Percentiles rank a stretch among this genome's conserved stretches.
Evolutionary conservation across 2,888 invertebrate species (phyloP).

Genomic region (Stenolophus ochropezus): DNA sequence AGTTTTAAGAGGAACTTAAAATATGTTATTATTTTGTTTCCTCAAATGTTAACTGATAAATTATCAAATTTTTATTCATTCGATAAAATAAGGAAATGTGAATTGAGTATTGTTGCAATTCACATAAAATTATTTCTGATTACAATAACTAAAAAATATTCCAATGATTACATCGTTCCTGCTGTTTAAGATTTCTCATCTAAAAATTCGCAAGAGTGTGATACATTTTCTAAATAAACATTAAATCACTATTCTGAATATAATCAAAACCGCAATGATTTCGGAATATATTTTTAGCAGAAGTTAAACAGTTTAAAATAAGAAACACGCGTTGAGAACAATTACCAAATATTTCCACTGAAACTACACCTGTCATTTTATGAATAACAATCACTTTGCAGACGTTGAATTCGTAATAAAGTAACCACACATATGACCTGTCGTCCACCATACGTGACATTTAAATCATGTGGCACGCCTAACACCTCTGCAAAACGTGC

Average conservation of each 20-base stretch:
- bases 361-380: background rate
- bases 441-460: conserved; percentile 4
- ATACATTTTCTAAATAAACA: background rate
- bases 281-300: conserved; percentile 9
- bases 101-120: too few species aligned
- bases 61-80: too few species aligned
- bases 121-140: too few species aligned
- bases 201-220: background rate
- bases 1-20: too few species aligned
- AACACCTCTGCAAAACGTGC: conserved; percentile 23
- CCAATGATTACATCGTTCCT: too few species aligned
- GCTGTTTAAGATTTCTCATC: background rate
- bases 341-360: conserved; percentile 17
- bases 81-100: too few species aligned
- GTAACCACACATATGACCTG: conserved; percentile 10
- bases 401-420: conserved; percentile 36
- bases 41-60: too few species aligned
- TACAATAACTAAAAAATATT: too few species aligned
- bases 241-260: conserved; percentile 21
- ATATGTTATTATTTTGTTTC: too few species aligned
- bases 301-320: conserved; percentile 8
- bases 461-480: conserved; percentile 5
- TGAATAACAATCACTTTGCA: background rate
- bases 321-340: background rate
- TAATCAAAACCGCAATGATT: conserved; percentile 34